Evolutionary conservation across 2,113 vertebrate genomes (phyloP).

Genomic region (Engystomops pustulosus): DNA sequence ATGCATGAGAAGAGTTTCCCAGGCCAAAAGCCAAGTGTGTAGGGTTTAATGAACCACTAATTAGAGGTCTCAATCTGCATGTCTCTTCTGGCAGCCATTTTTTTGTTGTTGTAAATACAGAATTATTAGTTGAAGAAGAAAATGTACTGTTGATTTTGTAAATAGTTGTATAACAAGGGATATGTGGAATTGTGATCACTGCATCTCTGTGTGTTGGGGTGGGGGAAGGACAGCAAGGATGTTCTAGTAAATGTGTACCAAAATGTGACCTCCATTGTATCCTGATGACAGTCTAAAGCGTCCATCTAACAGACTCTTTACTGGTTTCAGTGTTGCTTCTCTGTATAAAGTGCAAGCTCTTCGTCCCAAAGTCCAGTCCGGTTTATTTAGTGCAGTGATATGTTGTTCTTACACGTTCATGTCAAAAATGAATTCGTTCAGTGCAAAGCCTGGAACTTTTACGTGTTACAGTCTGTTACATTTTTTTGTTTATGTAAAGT

Average conservation of each 20-base stretch:
- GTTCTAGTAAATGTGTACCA: conserved; percentile 99
- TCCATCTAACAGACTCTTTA: conserved; percentile 96
- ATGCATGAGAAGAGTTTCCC: conserved; percentile 80
- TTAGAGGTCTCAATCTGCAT: conserved; percentile 81
- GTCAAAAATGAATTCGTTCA: conserved; percentile 99
- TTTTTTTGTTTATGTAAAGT: conserved; percentile 98
- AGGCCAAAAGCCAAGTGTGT: conserved; percentile 77
- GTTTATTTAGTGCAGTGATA: conserved; percentile 93
- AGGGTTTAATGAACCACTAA: conserved; percentile 80
- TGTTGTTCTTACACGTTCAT: conserved; percentile 96
- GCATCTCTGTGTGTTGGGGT: conserved; percentile 85
- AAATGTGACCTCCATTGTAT: conserved; percentile 99
- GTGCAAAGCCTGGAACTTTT: conserved; percentile 97
- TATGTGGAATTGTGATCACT: conserved; percentile 94
- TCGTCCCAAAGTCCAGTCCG: conserved; percentile 98
- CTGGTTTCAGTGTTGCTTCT: conserved; percentile 98
- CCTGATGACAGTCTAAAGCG: conserved; percentile 95
- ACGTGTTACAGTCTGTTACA: conserved; percentile 92
- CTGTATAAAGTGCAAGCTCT: conserved; percentile 99
- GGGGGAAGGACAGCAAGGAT: conserved; percentile 91
- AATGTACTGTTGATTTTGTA: conserved; percentile 98
- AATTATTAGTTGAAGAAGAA: conserved; percentile 88
- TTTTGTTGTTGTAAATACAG: conserved; percentile 89
- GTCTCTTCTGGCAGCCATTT: conserved; percentile 80
- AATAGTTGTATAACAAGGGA: conserved; percentile 93